A percentile compares a stretch with the other conserved stretches of the same genome.
These are phyloP conservation scores for Zaprionus ornatus DNA, from an alignment of 1,140 invertebrate species.

Conservation along the genomic window DNA sequence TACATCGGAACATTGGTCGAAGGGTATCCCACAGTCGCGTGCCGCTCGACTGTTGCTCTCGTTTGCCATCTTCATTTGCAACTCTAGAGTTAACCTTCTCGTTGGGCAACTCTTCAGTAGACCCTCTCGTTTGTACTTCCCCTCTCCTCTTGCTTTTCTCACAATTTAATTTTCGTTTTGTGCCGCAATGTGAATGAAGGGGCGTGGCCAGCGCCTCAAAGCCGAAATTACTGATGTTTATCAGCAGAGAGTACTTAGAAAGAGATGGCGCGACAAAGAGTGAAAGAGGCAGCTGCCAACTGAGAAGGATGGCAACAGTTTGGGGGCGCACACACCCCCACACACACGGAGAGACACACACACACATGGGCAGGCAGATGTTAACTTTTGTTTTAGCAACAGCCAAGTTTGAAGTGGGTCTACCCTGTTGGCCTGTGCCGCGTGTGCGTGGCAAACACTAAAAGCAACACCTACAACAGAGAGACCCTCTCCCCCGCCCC, in stretches of 20 bases:
- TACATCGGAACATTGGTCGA: no score
- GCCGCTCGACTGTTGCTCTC: no score
- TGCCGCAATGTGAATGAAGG: conserved; percentile 57
- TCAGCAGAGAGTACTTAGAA: conserved; percentile 59
- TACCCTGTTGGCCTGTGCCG: conserved; percentile 15
- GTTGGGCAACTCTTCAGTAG: not conserved
- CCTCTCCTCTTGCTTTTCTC: conserved; percentile 12
- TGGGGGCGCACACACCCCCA: not conserved
- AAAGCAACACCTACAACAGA: conserved; percentile 33
- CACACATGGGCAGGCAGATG: conserved; percentile 54
- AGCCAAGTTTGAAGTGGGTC: conserved; percentile 71
- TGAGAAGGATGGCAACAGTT: conserved; percentile 5
- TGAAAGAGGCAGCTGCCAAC: conserved; percentile 2
- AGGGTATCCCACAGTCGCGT: no score
- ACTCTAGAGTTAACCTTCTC: not conserved
- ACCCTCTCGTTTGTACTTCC: not conserved
- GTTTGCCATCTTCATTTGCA: not conserved
- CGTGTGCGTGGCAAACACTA: conserved; percentile 65
- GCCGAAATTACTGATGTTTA: conserved; percentile 75
- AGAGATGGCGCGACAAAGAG: not conserved
- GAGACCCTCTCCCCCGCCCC: conserved; percentile 26
- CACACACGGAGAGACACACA: not conserved
- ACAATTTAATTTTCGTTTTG: conserved; percentile 55
- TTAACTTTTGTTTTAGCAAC: conserved; percentile 78
- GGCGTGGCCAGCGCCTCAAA: conserved; percentile 48